Evolutionary conservation across 2,888 invertebrate genomes (phyloP).

Genomic region (Nineta flava): DNA sequence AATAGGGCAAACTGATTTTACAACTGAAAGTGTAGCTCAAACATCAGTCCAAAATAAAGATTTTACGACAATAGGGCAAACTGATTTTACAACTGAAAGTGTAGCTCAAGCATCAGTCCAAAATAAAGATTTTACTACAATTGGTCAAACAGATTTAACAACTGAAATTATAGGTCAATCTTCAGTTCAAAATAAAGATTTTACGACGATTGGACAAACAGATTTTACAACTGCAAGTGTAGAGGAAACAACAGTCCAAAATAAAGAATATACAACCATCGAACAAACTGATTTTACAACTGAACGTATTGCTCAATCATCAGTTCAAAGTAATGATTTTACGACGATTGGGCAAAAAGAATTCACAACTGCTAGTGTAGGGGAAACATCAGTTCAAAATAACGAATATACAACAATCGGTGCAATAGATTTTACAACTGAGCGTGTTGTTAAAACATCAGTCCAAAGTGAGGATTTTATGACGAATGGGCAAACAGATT

Average conservation of each 20-base stretch:
- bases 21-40: neutral
- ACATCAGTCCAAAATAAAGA: too few species aligned
- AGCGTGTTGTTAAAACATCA: neutral
- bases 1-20: too few species aligned
- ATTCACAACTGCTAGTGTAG: neutral
- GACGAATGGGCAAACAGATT: neutral
- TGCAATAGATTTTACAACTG: neutral
- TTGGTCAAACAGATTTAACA: neutral
- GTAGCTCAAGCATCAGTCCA: neutral
- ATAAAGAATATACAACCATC: too few species aligned
- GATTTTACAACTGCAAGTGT: too few species aligned
- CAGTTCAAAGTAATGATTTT: too few species aligned
- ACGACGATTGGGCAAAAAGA: neutral
- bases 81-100: neutral
- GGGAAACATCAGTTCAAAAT: neutral
- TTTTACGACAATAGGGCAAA: neutral
- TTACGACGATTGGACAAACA: neutral
- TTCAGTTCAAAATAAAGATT: neutral
- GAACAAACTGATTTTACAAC: too few species aligned
- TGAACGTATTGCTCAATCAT: too few species aligned
- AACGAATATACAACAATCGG: neutral
- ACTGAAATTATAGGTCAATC: neutral
- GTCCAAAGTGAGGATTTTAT: neutral
- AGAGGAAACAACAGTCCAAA: too few species aligned
- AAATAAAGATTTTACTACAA: neutral